Base-by-base conservation (phyloP, 2,888 invertebrate species). In the Cryptophagus acutangulus region DNA sequence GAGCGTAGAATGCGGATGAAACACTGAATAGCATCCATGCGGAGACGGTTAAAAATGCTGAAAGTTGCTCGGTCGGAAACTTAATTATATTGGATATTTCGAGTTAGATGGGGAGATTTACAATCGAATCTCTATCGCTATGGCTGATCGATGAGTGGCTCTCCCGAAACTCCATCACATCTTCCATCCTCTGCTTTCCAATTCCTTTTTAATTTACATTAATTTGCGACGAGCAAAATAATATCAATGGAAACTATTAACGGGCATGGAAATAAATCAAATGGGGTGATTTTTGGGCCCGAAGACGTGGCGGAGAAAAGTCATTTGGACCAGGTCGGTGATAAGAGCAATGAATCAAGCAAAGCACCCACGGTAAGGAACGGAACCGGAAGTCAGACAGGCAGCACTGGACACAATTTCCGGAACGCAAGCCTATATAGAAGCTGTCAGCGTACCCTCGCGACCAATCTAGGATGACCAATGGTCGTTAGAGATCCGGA, bases 371-470 rank as follows among this genome's bases (percentile, higher is more conserved):
- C 45, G 47, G 59, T 58, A 65, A 65, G 64, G 62, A 66, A 59
- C 66, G 65, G 66, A 66, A 62, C 61, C 63, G 68, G 66, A 68
- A 67, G 62, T 54, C 57, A 58, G 62, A 60, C 64, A 59, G 62
- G 45, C 57, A 61, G 61, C 63, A 63, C 62, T 66, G 67, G 68
- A 67, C 67, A 69, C 67, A 69, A 69, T 69, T 69, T 69, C 69
- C 69, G 65, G 65, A 51, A 31, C 58, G 57, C 59, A 55, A 54
- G 61, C 60, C 62, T 64, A 60, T 63, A 61, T 62, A 62, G 59
- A 55, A 63, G 55, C 62, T 62, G 65, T 65, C 65, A 61, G 57
- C 60, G 59, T 55, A 55, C 31, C 41, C 57, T 49, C 48, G 63
- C 58, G 59, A 60, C 66, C 67, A 65, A 67, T 68, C 67, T 67